A percentile compares a stretch with the other conserved stretches of the same genome.
phyloP scores from a whole-genome alignment of 2,888 invertebrate species.

The Diogma glabrata region DNA sequence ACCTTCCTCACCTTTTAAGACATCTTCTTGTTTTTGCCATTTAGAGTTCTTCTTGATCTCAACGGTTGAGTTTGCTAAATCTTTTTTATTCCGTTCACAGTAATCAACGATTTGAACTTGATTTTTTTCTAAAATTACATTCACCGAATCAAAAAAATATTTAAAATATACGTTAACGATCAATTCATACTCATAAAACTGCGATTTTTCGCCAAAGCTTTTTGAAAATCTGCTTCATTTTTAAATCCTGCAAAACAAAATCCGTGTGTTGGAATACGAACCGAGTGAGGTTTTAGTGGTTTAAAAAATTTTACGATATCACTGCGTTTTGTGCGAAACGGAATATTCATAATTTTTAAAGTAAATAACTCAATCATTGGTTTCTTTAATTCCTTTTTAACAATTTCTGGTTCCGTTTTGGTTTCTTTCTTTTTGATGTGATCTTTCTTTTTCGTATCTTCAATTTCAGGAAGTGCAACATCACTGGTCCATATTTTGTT shows the following conservation, averaged over 20 bases:
- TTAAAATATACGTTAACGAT: too few species aligned
- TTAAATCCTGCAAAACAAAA: constrained; percentile 88
- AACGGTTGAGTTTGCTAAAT: constrained; percentile 15
- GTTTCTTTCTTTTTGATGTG: too few species aligned
- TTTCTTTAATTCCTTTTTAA: constrained; percentile 30
- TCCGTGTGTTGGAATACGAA: constrained; percentile 70
- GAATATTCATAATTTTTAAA: constrained; percentile 65
- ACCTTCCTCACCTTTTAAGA: constrained; percentile 57
- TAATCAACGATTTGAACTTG: constrained; percentile 46
- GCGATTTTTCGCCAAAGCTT: constrained; percentile 72
- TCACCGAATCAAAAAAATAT: too few species aligned
- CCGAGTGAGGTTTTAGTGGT: constrained; percentile 64
- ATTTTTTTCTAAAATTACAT: constrained; percentile 41
- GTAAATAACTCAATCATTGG: constrained; percentile 41
- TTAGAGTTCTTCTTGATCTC: constrained; percentile 32
- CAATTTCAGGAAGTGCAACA: constrained; percentile 28
- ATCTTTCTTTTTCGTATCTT: constrained; percentile 40
- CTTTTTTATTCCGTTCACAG: constrained; percentile 16
- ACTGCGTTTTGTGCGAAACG: constrained; percentile 68
- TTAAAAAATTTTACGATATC: constrained; percentile 76
- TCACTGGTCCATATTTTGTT: constrained; percentile 45
- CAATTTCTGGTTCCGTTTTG: constrained; percentile 9
- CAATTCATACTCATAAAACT: constrained; percentile 61
- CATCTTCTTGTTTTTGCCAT: constrained; percentile 52
- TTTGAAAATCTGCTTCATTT: constrained; percentile 64